A percentile compares a stretch with the other conserved stretches of the same genome.
These are phyloP conservation scores for Syrmaticus mikado DNA, from an alignment of 2,113 vertebrate genomes.

Conservation along the genomic window DNA sequence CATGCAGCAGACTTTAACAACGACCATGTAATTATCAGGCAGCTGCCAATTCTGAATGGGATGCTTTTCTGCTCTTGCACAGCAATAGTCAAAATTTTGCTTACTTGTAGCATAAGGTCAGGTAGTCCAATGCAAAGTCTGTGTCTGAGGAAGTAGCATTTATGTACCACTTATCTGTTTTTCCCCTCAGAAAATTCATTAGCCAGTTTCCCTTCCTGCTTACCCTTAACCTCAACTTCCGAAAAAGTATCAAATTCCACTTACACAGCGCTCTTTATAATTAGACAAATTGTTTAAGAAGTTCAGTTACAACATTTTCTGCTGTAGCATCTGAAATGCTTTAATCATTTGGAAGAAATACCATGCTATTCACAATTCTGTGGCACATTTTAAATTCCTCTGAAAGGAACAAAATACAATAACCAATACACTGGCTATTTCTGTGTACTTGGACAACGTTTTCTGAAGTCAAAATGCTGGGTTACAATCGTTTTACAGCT, in stretches of 20 bases:
- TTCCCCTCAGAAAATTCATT: constrained; percentile 62
- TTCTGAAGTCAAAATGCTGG: neutral
- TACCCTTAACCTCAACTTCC: constrained; percentile 32
- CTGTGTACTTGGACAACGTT: neutral
- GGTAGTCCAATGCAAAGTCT: constrained; percentile 21
- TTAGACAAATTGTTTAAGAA: constrained; percentile 34
- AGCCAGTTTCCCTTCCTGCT: constrained; percentile 61
- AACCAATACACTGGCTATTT: neutral
- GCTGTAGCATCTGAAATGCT: constrained; percentile 14
- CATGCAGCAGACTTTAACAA: neutral
- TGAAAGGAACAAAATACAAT: constrained; percentile 4
- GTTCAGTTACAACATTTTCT: neutral
- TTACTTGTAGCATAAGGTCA: constrained; percentile 46
- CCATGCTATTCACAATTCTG: neutral
- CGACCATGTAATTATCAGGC: neutral
- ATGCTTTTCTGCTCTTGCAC: neutral
- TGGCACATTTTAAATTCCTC: neutral
- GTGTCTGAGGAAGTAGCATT: constrained; percentile 11
- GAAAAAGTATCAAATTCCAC: constrained; percentile 35
- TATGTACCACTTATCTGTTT: constrained; percentile 30
- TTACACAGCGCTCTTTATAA: constrained; percentile 38
- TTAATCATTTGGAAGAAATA: constrained; percentile 23
- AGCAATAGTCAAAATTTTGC: neutral
- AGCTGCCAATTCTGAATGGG: neutral
- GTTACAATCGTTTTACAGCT: neutral